A percentile compares a stretch with the other conserved stretches of the same genome.
These are phyloP conservation scores for Eilema depressum DNA, from an alignment of 2,888 invertebrate genomes.

Conservation along the genomic window DNA sequence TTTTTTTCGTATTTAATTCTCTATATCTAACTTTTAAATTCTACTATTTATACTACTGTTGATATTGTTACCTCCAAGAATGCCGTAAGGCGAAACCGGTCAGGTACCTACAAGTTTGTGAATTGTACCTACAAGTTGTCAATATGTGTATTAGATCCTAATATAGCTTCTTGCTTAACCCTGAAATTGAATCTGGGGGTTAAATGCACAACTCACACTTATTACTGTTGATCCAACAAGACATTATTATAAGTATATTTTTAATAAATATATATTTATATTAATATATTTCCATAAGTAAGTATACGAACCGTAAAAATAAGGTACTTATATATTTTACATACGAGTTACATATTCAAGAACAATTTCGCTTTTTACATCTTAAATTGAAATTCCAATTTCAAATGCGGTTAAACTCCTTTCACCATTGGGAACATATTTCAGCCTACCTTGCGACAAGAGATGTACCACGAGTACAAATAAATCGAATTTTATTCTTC, in stretches of 20 bases:
- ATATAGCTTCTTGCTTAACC: too few species aligned
- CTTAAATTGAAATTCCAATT: neutral
- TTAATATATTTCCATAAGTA: neutral
- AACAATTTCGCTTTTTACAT: neutral
- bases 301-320: neutral
- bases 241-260: too few species aligned
- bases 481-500: slow-evolving; percentile 22
- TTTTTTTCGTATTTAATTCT: neutral
- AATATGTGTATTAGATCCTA: too few species aligned
- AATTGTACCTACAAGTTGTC: too few species aligned
- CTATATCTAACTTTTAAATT: neutral
- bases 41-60: too few species aligned
- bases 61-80: too few species aligned
- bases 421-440: neutral
- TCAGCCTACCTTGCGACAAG: neutral
- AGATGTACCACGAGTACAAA: slow-evolving; percentile 13
- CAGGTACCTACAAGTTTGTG: too few species aligned
- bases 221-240: too few species aligned
- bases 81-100: too few species aligned
- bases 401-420: neutral
- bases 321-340: neutral
- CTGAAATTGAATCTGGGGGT: too few species aligned
- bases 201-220: too few species aligned
- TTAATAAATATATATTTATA: too few species aligned
- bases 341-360: neutral